Conservation (phyloP, 2,888 invertebrate species). For the Tetragnatha montana region DNA sequence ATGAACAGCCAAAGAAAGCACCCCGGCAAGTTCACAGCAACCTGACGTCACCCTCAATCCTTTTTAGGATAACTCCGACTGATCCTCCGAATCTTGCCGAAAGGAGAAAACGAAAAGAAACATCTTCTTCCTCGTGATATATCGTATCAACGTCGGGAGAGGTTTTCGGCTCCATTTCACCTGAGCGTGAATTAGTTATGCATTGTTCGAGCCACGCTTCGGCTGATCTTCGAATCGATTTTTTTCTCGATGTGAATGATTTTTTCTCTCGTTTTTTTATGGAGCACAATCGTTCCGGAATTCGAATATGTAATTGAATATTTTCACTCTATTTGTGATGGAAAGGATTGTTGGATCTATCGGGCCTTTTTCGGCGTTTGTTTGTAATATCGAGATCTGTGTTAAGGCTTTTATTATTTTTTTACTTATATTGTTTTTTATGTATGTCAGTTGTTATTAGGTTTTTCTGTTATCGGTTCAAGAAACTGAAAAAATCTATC, state of each 20-base stretch:
- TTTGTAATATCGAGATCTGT: neutral
- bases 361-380: neutral
- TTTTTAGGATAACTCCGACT: slow-evolving; percentile 32
- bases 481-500: no score
- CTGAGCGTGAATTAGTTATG: slow-evolving; percentile 18
- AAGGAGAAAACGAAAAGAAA: slow-evolving; percentile 5
- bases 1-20: slow-evolving; percentile 19
- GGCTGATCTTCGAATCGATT: neutral
- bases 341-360: neutral
- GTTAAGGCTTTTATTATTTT: neutral
- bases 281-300: slow-evolving; percentile 5
- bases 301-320: slow-evolving; percentile 21
- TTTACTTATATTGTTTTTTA: no score
- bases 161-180: slow-evolving; percentile 51
- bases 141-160: slow-evolving; percentile 15
- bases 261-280: neutral
- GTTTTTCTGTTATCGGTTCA: no score
- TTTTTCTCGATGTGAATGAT: slow-evolving; percentile 12
- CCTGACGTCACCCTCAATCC: slow-evolving; percentile 30
- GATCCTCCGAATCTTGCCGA: slow-evolving; percentile 16
- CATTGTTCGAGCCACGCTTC: slow-evolving; percentile 44
- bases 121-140: slow-evolving; percentile 17
- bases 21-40: neutral
- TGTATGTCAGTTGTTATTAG: no score
- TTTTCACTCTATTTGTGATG: slow-evolving; percentile 27